Conservation (phyloP, 2,113 vertebrate species). For the Neotragus moschatus region DNA sequence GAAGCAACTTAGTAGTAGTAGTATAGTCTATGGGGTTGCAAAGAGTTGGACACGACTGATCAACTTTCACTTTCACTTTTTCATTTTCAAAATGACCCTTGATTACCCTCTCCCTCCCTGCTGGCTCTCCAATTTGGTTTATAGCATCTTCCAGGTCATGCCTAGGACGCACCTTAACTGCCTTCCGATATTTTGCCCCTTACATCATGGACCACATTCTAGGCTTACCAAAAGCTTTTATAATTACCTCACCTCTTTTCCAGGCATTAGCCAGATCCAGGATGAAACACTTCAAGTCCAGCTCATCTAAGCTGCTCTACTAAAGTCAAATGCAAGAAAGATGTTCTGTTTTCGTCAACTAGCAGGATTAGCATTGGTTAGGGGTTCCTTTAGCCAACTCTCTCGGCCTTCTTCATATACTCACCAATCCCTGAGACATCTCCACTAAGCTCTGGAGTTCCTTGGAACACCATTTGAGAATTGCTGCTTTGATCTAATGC, state of each 20-base stretch:
- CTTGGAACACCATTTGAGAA: background rate
- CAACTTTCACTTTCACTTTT: background rate
- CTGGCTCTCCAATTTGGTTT: background rate
- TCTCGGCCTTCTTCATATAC: background rate
- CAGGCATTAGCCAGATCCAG: background rate
- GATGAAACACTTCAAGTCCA: background rate
- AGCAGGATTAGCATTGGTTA: background rate
- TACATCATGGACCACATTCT: background rate
- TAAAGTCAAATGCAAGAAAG: background rate
- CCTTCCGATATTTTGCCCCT: background rate
- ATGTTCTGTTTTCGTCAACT: background rate
- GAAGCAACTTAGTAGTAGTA: too few species aligned
- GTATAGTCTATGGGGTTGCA: background rate
- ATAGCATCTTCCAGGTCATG: background rate
- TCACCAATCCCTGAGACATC: background rate
- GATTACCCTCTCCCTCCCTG: background rate
- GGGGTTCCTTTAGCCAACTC: background rate
- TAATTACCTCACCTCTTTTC: background rate
- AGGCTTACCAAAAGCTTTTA: background rate
- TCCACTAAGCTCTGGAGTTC: background rate
- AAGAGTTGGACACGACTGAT: background rate
- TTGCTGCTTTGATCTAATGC: background rate
- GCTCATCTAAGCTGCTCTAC: background rate
- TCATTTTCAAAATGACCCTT: background rate
- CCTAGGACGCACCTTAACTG: background rate